A percentile compares a stretch with the other conserved stretches of the same genome.
These are phyloP conservation scores for Ridgeia piscesae DNA, from an alignment of 1,140 invertebrate genomes.

Conservation along the genomic window DNA sequence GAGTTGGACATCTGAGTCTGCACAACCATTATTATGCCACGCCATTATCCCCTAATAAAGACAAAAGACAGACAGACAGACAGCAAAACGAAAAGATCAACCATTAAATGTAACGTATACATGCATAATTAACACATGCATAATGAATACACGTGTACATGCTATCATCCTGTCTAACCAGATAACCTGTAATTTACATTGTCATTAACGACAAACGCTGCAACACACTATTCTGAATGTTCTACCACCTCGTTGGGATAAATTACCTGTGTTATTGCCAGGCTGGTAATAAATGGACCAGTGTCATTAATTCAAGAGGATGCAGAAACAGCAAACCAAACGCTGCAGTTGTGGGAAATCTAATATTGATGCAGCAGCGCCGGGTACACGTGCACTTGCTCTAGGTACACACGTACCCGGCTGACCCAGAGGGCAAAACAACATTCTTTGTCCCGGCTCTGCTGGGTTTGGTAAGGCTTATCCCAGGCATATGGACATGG, in stretches of 20 bases:
- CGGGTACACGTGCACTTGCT: not conserved
- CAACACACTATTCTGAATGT: not conserved
- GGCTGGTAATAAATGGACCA: not conserved
- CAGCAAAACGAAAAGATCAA: too few species aligned
- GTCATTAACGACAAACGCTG: not conserved
- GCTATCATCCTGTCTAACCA: not conserved
- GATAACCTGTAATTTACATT: not conserved
- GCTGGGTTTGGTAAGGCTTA: not conserved
- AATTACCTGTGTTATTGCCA: not conserved
- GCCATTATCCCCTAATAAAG: not conserved
- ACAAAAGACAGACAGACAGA: not conserved
- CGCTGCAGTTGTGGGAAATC: not conserved
- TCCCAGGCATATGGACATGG: not conserved
- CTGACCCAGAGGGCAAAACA: not conserved
- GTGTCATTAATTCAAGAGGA: not conserved
- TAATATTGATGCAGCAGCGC: not conserved
- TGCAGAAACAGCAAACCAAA: not conserved
- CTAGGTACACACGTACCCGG: not conserved
- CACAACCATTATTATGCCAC: not conserved
- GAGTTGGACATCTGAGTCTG: not conserved
- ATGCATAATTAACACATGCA: not conserved
- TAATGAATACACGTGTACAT: too few species aligned
- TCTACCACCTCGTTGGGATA: not conserved
- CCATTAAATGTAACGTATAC: not conserved
- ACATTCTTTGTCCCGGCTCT: not conserved